Conservation (phyloP, 2,797 vertebrate species). For the Clarias laeviceps region DNA sequence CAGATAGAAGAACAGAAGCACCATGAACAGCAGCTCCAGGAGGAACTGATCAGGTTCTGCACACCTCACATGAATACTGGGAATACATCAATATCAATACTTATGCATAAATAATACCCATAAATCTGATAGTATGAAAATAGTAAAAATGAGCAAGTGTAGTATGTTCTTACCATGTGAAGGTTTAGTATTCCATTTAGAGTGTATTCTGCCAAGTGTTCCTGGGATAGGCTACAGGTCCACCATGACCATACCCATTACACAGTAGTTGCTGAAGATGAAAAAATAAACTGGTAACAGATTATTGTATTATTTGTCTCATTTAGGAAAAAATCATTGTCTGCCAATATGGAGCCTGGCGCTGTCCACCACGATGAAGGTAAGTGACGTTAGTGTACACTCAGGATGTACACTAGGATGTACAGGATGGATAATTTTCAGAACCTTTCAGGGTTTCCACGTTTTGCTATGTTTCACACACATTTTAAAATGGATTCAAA, state of each 20-base stretch:
- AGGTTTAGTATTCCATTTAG: neutral
- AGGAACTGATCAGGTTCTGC: constrained; percentile 73
- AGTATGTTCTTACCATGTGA: neutral
- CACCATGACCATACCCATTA: neutral
- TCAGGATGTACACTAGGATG: neutral
- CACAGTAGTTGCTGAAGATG: too few species aligned
- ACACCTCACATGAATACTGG: neutral
- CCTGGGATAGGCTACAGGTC: neutral
- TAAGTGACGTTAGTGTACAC: constrained; percentile 49
- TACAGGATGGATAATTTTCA: too few species aligned
- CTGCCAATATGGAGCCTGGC: constrained; percentile 84
- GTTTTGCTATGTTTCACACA: too few species aligned
- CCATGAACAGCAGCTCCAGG: constrained; percentile 71
- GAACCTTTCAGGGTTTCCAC: too few species aligned
- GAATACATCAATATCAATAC: neutral
- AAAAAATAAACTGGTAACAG: neutral
- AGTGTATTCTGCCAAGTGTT: neutral
- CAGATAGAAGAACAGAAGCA: constrained; percentile 50
- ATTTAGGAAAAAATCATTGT: constrained; percentile 80
- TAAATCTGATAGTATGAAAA: neutral
- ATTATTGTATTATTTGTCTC: neutral
- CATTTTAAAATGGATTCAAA: too few species aligned
- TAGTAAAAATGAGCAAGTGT: neutral
- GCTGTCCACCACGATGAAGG: constrained; percentile 83
- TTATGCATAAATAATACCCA: neutral